A percentile compares a stretch with the other conserved stretches of the same genome.
Conservation (phyloP, 1,140 invertebrate species). For the Sycobia sp. region DNA sequence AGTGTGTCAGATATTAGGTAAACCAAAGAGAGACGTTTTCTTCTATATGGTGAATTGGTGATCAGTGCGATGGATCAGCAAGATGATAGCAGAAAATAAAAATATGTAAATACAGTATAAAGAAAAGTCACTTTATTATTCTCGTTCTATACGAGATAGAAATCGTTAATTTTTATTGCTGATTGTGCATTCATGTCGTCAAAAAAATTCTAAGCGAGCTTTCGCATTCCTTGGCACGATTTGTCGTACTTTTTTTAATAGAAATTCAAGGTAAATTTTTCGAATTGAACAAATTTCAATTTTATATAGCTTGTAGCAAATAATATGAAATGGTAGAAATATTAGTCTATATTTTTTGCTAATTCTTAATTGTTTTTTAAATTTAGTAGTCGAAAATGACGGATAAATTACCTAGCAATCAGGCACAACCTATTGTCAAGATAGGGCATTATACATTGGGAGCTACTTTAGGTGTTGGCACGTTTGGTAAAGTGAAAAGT, state of each 20-base stretch:
- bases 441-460: conserved; percentile 92
- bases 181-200: conserved; percentile 12
- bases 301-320: neutral
- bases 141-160: conserved; percentile 10
- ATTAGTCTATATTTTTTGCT: neutral
- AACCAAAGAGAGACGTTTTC: conserved; percentile 19
- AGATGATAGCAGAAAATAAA: too few species aligned
- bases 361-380: neutral
- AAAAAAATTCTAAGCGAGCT: conserved; percentile 2
- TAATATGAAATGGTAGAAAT: neutral
- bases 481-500: conserved; percentile 95
- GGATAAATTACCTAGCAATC: conserved; percentile 63
- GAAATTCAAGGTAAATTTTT: conserved; percentile 22
- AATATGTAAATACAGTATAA: conserved; percentile 25
- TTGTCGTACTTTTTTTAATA: conserved; percentile 24
- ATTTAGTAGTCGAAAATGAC: conserved; percentile 60
- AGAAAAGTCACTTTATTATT: neutral
- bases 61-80: conserved; percentile 7
- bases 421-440: conserved; percentile 81
- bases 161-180: neutral
- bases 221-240: conserved; percentile 19
- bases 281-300: neutral
- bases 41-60: neutral
- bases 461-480: conserved; percentile 87
- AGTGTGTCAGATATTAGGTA: too few species aligned